Conservation (phyloP, 2,888 invertebrate genomes). For the Hartigia nigra region DNA sequence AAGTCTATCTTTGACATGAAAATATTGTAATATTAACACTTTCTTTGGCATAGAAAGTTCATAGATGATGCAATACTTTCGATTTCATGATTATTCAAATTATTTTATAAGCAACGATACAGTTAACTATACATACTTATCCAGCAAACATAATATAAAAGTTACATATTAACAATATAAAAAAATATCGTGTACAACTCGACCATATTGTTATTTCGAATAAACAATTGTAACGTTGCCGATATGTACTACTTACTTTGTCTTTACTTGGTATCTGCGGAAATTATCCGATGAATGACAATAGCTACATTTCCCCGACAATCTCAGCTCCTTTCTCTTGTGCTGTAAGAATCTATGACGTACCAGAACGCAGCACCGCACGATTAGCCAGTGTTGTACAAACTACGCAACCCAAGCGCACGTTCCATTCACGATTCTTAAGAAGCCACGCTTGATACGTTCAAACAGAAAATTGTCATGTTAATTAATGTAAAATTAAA, state of each 20-base stretch:
- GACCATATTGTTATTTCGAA: neutral
- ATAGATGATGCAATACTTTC: neutral
- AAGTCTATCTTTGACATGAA: no score
- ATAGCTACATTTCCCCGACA: neutral
- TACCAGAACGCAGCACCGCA: neutral
- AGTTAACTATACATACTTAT: neutral
- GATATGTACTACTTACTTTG: neutral
- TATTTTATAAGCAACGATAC: neutral
- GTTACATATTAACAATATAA: neutral
- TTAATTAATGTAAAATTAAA: neutral
- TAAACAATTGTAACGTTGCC: neutral
- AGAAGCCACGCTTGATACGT: neutral
- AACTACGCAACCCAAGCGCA: neutral
- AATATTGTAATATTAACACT: no score
- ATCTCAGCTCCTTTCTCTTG: neutral
- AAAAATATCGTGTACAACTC: neutral
- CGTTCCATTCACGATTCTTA: neutral
- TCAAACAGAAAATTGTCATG: no score
- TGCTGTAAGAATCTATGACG: neutral
- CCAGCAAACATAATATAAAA: neutral
- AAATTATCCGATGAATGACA: neutral
- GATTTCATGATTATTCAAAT: neutral
- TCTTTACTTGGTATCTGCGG: neutral
- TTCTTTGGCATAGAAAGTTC: no score
- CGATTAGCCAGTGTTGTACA: neutral